Percentiles rank a stretch among this genome's conserved stretches.
Conservation (phyloP, 1,140 invertebrate genomes). For the Rhynchophorus ferrugineus region DNA sequence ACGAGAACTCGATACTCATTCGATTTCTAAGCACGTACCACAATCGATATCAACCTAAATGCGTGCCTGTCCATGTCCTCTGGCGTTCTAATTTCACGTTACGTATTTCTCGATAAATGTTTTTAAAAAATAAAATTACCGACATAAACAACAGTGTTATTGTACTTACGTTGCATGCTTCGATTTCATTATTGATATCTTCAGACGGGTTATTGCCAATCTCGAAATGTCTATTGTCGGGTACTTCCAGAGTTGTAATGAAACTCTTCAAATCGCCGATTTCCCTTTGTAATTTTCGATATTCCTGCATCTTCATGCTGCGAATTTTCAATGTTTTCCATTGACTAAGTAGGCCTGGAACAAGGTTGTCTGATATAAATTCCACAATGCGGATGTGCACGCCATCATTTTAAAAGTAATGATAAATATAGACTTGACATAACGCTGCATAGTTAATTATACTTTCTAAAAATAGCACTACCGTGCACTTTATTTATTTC, state of each 20-base stretch:
- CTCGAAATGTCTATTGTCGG: constrained; percentile 17
- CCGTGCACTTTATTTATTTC: not conserved
- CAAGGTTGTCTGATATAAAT: constrained; percentile 16
- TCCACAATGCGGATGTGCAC: not conserved
- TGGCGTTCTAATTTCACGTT: constrained; percentile 6
- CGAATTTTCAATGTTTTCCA: constrained; percentile 35
- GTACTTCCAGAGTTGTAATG: constrained; percentile 24
- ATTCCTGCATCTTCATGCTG: constrained; percentile 35
- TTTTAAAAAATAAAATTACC: not conserved
- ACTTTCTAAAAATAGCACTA: not conserved
- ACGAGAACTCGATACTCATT: constrained; percentile 5
- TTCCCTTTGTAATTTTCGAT: constrained; percentile 34
- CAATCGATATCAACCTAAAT: constrained; percentile 26
- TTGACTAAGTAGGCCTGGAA: constrained; percentile 35
- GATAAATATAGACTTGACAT: not conserved
- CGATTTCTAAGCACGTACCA: constrained; percentile 15
- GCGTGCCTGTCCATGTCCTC: constrained; percentile 8
- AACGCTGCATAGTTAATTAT: not conserved
- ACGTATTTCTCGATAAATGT: constrained; percentile 2
- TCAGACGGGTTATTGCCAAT: constrained; percentile 23
- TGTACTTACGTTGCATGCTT: constrained; percentile 31
- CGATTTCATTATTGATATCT: constrained; percentile 32
- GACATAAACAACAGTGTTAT: too few relatives aligned
- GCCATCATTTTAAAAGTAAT: not conserved
- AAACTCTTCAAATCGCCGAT: constrained; percentile 32